These are phyloP conservation scores for Steinernema hermaphroditum DNA, from an alignment of 2,888 invertebrate genomes.

Conservation along the genomic window DNA sequence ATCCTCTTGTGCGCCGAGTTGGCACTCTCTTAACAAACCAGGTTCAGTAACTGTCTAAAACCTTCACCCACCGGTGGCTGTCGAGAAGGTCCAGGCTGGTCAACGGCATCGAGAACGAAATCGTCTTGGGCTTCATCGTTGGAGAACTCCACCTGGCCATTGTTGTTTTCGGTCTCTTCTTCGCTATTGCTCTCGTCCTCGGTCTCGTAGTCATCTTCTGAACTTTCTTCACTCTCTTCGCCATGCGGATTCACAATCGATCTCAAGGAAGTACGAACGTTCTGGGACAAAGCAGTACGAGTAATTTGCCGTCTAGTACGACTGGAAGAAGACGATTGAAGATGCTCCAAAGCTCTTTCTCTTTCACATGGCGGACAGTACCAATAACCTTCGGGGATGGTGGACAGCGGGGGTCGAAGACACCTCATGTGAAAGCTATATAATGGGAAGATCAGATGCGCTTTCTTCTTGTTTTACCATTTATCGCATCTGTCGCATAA, in stretches of 20 bases:
- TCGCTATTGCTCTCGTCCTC: neutral
- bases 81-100: slow-evolving; percentile 3
- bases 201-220: neutral
- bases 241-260: neutral
- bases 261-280: neutral
- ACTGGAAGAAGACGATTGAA: neutral
- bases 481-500: slow-evolving; percentile 12
- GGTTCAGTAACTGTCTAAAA: neutral
- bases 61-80: neutral
- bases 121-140: neutral
- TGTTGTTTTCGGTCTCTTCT: neutral
- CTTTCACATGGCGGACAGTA: slow-evolving; percentile 7
- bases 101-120: slow-evolving; percentile 8
- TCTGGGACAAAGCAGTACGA: slow-evolving; percentile 4
- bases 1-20: neutral
- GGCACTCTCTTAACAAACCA: neutral
- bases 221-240: neutral
- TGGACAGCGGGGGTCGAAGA: neutral
- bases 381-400: slow-evolving; percentile 8
- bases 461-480: slow-evolving; percentile 2
- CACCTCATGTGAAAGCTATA: slow-evolving; percentile 19
- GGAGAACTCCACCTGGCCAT: neutral
- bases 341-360: neutral
- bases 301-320: slow-evolving; percentile 2
- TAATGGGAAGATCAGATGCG: too few species aligned